A percentile compares a stretch with the other conserved stretches of the same genome.
phyloP scores from a whole-genome alignment of 1,140 invertebrate species.

The Polyergus mexicanus region DNA sequence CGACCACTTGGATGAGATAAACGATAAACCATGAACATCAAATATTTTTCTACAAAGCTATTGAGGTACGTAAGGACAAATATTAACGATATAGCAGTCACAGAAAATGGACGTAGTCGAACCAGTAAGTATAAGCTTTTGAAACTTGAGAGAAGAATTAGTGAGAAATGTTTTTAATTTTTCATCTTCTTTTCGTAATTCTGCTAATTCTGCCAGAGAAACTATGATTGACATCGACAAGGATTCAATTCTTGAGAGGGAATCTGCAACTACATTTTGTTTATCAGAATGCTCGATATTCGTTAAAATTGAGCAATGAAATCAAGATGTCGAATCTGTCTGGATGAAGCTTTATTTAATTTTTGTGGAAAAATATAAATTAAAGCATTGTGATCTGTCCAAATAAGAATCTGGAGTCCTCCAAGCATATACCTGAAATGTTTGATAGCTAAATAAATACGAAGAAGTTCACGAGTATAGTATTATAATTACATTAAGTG shows the following conservation, averaged over 20 bases:
- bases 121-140: no score
- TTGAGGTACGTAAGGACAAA: no score
- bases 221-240: background rate
- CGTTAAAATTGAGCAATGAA: background rate
- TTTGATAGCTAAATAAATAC: constrained; percentile 75
- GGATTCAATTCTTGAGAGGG: background rate
- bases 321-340: background rate
- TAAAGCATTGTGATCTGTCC: constrained; percentile 13
- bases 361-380: constrained; percentile 21
- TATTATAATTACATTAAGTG: constrained; percentile 67
- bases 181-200: background rate
- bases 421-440: constrained; percentile 79
- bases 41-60: no score
- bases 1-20: no score
- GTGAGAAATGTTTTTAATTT: background rate
- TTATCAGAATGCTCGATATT: background rate
- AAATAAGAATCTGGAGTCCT: constrained; percentile 30
- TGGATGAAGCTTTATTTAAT: background rate
- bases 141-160: background rate
- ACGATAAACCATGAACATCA: no score
- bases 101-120: no score
- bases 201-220: background rate
- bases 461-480: constrained; percentile 79
- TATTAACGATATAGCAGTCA: no score
- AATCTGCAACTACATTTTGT: background rate